A percentile compares a stretch with the other conserved stretches of the same genome.
Conservation (phyloP, 2,888 invertebrate species). For the Laspeyria flexula region DNA sequence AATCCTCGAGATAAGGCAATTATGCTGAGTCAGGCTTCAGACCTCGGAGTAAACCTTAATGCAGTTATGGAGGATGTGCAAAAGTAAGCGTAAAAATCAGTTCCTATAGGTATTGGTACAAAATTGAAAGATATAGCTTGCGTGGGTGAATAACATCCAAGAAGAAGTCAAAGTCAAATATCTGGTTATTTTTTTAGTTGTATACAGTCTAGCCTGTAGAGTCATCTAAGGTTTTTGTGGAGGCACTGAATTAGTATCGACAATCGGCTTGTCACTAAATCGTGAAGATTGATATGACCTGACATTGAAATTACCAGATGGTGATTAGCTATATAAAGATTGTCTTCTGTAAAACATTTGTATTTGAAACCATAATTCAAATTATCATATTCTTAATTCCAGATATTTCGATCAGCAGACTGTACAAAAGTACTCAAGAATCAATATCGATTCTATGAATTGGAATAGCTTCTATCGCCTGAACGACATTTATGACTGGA, state of each 20-base stretch:
- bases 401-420: slow-evolving; percentile 69
- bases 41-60: not conserved
- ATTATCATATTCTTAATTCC: slow-evolving; percentile 13
- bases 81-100: not conserved
- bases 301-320: too few relatives aligned
- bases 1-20: not conserved
- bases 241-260: too few relatives aligned
- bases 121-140: too few relatives aligned
- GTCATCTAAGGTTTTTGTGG: too few relatives aligned
- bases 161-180: too few relatives aligned
- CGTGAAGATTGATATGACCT: too few relatives aligned
- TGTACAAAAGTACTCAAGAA: slow-evolving; percentile 60
- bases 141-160: too few relatives aligned
- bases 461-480: slow-evolving; percentile 87
- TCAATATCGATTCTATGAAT: slow-evolving; percentile 63
- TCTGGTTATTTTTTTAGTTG: too few relatives aligned
- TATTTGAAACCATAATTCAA: not conserved
- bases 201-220: too few relatives aligned
- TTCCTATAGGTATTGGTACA: not conserved
- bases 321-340: too few relatives aligned
- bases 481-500: slow-evolving; percentile 86
- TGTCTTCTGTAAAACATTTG: not conserved
- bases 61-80: not conserved
- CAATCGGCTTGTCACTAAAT: too few relatives aligned
- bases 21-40: not conserved